Evolutionary conservation across 2,797 vertebrate species (phyloP).

Genomic region (Tapirus indicus): DNA sequence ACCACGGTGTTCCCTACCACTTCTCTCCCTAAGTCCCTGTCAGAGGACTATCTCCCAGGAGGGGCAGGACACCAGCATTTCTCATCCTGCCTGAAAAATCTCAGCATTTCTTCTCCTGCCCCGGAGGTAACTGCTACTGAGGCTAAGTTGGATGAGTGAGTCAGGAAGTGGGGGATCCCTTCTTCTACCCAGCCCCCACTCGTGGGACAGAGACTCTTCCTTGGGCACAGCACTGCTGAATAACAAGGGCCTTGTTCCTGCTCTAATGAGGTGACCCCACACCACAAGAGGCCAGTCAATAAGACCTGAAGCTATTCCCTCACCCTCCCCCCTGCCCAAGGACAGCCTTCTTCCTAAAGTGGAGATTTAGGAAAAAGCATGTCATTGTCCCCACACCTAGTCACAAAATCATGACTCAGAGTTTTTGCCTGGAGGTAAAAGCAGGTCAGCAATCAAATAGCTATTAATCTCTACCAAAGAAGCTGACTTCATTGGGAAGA

Average conservation of each 20-base stretch:
- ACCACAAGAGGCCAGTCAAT: neutral
- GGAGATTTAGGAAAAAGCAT: neutral
- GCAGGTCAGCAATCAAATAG: neutral
- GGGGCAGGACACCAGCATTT: too few relatives aligned
- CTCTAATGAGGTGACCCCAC: neutral
- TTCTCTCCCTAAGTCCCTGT: neutral
- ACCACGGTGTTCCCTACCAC: too few relatives aligned
- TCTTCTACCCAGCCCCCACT: neutral
- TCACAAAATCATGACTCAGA: neutral
- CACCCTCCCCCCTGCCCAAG: too few relatives aligned
- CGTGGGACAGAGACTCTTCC: too few relatives aligned
- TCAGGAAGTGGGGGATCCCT: neutral
- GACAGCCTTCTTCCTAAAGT: neutral
- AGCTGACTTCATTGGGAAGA: neutral
- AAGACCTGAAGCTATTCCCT: neutral
- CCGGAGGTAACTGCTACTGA: neutral
- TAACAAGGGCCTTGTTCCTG: neutral
- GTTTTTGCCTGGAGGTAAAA: neutral
- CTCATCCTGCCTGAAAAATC: neutral
- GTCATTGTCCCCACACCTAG: neutral
- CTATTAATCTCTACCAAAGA: neutral
- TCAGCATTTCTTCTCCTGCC: too few relatives aligned
- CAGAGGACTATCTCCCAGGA: neutral
- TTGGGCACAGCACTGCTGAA: neutral
- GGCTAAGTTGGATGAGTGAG: too few relatives aligned